Evolutionary conservation across 2,888 invertebrate genomes (phyloP), one percentile per base, ranked within the genome.

Genomic region (Tetanocera ferruginea): DNA sequence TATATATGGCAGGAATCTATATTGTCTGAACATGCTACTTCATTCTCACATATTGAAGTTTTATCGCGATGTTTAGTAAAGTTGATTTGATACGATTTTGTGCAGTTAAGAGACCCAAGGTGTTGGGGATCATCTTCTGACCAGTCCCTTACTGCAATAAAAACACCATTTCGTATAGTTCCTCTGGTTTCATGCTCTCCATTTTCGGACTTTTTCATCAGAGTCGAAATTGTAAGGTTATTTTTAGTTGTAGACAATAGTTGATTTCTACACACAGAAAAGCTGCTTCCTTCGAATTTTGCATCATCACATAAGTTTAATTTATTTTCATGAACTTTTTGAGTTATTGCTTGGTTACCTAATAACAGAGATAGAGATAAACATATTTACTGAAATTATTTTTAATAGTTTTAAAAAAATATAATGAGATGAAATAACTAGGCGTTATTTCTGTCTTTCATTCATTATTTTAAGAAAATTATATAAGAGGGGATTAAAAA

Each of bases 61-160:
- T 69, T 51, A 64, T 64, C 66, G n/a, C 55, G 31, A 67, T 51
- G 28, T 43, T 37, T 72, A 60, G 55, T 71, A 25, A 43, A 34
- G 23, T 37, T 69, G 71, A 60, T 62, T 57, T 66, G 17, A 64
- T 57, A 51, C 49, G 49, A 67, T 23, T 51, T 66, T 52, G 23
- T 76, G 67, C 52, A 51, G 23, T 51, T 57, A 17, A 37, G 11
- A 19, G 70, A 25, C 9, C 19, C 76, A 11, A n/a, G 43, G 34
- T 67, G 14, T 17, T 60, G 60, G 5, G 80, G 77, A 78, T 81
- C 79, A 75, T 79, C 76, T 51, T 81, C 87, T 28, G 92, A 91
- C 93, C 93, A 93, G 83, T 93, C 93, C n/a, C 92, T 92, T 1
- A 93, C 93, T 1, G 93, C 93, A 81, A 93, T 92, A 89, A 93